Conservation (phyloP, 2,113 vertebrate species). For the Atractosteus spatula region DNA sequence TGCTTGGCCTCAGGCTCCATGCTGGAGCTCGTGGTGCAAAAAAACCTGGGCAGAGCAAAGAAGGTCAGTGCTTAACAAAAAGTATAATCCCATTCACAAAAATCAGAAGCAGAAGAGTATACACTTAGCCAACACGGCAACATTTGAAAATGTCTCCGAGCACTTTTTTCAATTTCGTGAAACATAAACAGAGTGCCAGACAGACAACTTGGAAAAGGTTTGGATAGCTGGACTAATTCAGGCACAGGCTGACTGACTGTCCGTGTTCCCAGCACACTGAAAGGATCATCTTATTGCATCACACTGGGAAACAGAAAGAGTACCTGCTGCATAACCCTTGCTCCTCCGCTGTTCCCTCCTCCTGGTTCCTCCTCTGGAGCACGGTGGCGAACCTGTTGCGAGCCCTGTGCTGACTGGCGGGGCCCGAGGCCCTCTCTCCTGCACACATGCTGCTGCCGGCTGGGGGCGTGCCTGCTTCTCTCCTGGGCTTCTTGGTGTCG, state of each 20-base stretch:
- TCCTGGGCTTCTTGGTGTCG: slow-evolving; percentile 67
- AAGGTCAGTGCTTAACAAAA: background rate
- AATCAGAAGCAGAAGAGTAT: background rate
- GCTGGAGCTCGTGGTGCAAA: slow-evolving; percentile 49
- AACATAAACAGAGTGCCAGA: too few relatives aligned
- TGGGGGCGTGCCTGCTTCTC: slow-evolving; percentile 28
- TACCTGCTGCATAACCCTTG: slow-evolving; percentile 85
- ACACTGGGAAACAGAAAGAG: too few relatives aligned
- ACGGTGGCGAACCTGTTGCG: slow-evolving; percentile 82
- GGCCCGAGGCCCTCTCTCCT: background rate
- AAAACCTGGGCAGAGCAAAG: slow-evolving; percentile 68
- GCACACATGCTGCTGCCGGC: slow-evolving; percentile 2
- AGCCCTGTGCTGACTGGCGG: slow-evolving; percentile 23
- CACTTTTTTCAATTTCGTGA: too few relatives aligned
- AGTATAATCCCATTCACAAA: background rate
- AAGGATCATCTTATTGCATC: too few relatives aligned
- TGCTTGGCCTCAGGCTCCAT: slow-evolving; percentile 22
- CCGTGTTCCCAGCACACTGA: too few relatives aligned
- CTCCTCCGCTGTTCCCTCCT: slow-evolving; percentile 52
- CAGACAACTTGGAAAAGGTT: too few relatives aligned
- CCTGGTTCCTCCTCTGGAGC: slow-evolving; percentile 76
- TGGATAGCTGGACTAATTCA: too few relatives aligned
- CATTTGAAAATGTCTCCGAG: background rate
- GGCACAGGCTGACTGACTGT: too few relatives aligned
- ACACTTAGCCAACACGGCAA: background rate